phyloP scores from a whole-genome alignment of 2,113 vertebrate genomes.

The Apus apus region DNA sequence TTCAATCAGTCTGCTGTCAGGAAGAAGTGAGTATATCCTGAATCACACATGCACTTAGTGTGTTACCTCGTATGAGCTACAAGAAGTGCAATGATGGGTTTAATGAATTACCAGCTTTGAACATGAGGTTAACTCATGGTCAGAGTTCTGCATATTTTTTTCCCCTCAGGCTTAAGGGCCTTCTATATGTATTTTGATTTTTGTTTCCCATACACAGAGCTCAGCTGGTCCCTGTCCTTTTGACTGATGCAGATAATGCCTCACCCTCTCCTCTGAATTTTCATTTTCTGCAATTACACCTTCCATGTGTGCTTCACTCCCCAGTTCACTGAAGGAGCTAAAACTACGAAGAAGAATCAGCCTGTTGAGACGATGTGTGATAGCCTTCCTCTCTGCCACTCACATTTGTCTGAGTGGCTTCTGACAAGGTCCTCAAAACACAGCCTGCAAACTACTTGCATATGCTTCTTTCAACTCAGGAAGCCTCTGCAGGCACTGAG shows the following conservation, averaged over 20 bases:
- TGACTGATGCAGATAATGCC: background rate
- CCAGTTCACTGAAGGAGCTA: background rate
- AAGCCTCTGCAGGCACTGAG: background rate
- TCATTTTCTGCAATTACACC: background rate
- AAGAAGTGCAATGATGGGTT: background rate
- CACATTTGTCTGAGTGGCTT: background rate
- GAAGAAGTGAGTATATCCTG: constrained; percentile 79
- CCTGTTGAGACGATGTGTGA: background rate
- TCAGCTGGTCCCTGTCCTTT: background rate
- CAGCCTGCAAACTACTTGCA: background rate
- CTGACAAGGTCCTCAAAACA: background rate
- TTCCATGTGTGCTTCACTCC: background rate
- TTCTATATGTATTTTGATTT: background rate
- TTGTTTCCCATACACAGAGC: background rate
- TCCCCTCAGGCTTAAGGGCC: background rate
- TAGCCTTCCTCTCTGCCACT: background rate
- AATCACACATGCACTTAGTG: background rate
- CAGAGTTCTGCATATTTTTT: background rate
- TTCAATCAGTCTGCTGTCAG: constrained; percentile 82
- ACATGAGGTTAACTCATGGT: background rate
- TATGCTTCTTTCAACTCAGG: background rate
- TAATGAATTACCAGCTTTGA: background rate
- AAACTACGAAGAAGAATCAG: background rate
- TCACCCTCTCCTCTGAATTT: background rate
- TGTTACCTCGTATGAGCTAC: background rate